Conservation (phyloP, 2,888 invertebrate species). For the Pseudanteris insignis region DNA sequence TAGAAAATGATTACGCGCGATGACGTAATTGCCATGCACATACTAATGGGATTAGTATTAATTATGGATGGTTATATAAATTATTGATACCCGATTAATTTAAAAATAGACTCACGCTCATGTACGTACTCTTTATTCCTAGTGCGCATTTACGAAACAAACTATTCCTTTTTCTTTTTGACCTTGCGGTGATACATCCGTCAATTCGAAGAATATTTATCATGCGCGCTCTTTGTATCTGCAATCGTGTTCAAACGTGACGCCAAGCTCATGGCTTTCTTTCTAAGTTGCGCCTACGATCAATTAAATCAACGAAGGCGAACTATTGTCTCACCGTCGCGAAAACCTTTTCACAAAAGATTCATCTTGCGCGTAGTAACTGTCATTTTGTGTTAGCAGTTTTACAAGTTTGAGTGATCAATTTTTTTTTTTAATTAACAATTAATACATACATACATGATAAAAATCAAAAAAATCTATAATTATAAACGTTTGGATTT, state of each 20-base stretch:
- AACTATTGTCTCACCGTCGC: not conserved
- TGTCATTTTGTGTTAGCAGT: too few species aligned
- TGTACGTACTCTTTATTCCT: slow-evolving; percentile 8
- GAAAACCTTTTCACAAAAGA: not conserved
- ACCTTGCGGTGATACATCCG: slow-evolving; percentile 25
- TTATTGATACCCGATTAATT: slow-evolving; percentile 9
- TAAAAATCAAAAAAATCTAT: too few species aligned
- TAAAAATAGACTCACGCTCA: slow-evolving; percentile 7
- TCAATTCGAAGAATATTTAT: slow-evolving; percentile 36
- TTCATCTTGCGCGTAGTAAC: not conserved
- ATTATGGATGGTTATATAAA: slow-evolving; percentile 6
- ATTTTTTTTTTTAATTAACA: too few species aligned
- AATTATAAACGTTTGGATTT: too few species aligned
- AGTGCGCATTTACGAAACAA: slow-evolving; percentile 10
- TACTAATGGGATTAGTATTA: too few species aligned
- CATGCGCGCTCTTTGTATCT: slow-evolving; percentile 27
- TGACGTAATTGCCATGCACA: not conserved
- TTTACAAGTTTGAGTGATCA: too few species aligned
- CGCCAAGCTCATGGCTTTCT: slow-evolving; percentile 20
- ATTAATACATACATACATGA: too few species aligned
- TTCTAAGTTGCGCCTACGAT: slow-evolving; percentile 7
- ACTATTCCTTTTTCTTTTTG: slow-evolving; percentile 24
- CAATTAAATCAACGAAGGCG: slow-evolving; percentile 5
- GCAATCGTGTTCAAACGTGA: slow-evolving; percentile 15
- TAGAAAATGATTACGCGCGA: too few species aligned